Evolutionary conservation across 1,140 invertebrate species (phyloP).

Genomic region (Tribolium castaneum): DNA sequence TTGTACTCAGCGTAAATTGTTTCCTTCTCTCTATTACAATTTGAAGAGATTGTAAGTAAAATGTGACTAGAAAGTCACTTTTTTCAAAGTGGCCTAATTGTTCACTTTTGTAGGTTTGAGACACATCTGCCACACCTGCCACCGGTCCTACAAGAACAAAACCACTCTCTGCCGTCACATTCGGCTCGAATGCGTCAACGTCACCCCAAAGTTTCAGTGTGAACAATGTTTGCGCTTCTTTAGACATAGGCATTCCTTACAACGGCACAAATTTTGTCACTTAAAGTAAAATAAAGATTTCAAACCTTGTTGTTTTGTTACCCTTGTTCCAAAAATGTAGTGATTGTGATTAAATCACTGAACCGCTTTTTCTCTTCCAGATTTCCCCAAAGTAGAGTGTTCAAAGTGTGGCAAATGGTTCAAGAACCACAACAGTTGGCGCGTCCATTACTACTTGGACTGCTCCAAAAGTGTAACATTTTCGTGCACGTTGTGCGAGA

Average conservation of each 20-base stretch:
- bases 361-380: background rate
- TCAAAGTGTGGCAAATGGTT: slow-evolving; percentile 11
- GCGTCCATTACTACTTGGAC: slow-evolving; percentile 33
- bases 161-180: slow-evolving; percentile 65
- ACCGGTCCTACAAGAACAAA: slow-evolving; percentile 58
- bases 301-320: background rate
- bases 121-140: background rate
- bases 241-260: background rate
- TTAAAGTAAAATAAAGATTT: background rate
- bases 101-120: background rate
- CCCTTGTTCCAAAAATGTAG: background rate
- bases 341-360: background rate
- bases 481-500: background rate
- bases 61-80: background rate
- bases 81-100: no score
- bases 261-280: slow-evolving; percentile 1
- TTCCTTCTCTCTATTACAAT: no score
- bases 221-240: background rate
- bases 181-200: slow-evolving; percentile 70
- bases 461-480: background rate
- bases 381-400: background rate
- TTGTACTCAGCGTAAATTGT: no score
- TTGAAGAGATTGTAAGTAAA: no score
- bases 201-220: background rate
- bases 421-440: slow-evolving; percentile 38